Evolutionary conservation across 2,888 invertebrate genomes (phyloP).

Genomic region (Perithous albicinctus): DNA sequence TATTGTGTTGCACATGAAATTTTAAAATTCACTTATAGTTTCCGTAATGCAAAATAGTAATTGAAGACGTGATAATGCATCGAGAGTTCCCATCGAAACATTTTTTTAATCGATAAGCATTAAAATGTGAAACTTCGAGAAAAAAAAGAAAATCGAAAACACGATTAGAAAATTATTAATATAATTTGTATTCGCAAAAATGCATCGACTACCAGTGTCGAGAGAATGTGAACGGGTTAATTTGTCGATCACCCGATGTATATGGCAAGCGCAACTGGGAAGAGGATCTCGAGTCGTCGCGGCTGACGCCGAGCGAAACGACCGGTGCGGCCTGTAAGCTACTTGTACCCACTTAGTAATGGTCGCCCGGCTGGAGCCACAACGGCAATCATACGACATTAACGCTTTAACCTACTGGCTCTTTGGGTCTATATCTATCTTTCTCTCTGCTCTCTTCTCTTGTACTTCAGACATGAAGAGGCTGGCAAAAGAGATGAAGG

Average conservation of each 20-base stretch:
- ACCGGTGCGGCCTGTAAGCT: slow-evolving; percentile 63
- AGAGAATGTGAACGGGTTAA: neutral
- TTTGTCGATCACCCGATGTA: slow-evolving; percentile 38
- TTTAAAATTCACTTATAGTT: neutral
- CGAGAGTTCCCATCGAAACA: no score
- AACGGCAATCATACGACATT: slow-evolving; percentile 80
- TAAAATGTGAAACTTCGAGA: no score
- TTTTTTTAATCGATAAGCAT: no score
- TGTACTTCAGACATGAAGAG: slow-evolving; percentile 15
- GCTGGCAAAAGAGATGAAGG: slow-evolving; percentile 13
- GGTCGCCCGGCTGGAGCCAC: slow-evolving; percentile 77
- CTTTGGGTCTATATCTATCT: slow-evolving; percentile 60
- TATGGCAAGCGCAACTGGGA: slow-evolving; percentile 12
- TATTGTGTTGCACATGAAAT: neutral
- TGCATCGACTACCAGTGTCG: neutral
- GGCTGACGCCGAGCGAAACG: slow-evolving; percentile 29
- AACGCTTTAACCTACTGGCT: slow-evolving; percentile 80
- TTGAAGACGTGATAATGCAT: no score
- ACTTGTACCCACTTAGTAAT: slow-evolving; percentile 58
- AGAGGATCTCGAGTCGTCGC: slow-evolving; percentile 20
- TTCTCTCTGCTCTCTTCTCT: neutral
- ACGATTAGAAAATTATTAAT: neutral
- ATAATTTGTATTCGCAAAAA: neutral
- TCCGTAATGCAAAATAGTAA: no score
- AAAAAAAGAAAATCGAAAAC: neutral